Evolutionary conservation across 2,888 invertebrate genomes (phyloP), one percentile per base, ranked within the genome.

Genomic region (Palloptera scutellata): DNA sequence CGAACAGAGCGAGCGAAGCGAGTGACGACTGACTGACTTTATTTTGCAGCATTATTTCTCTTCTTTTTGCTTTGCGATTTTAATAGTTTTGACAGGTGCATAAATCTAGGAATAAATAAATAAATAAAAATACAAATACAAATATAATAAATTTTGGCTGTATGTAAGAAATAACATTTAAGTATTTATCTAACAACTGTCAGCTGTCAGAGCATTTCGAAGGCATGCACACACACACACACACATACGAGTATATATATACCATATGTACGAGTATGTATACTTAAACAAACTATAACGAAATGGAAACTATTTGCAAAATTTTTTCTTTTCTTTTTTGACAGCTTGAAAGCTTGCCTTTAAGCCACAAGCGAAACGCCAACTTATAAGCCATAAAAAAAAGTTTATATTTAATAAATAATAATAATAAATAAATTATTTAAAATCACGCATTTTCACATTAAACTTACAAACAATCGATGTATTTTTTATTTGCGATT

Each of bases 201-300:
- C 62, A 63, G 64, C 60, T 69, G 69, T 60, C 64, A 41, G n/a
- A 30, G 30, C 30, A 63, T 71, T 73, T 73, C 69, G 67, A 72
- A 63, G 66, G 52, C 70, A 69, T 54, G 48, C 11, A 54, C 60
- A 61, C 10, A 65, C 40, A 45, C 40, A 40, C 45, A 48, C 13
- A 19, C 51, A 52, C 0, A 53, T 51, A 51, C 11, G 43, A 53
- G 11, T 60, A 19, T 54, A 45, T 1, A 20, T 19, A 5, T 1
- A 30, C 5, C 13, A 8, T 13, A 30, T 54, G 20, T 54, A 54
- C 15, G 13, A 19, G 13, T 30, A 19, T 54, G 30, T 54, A 54
- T 13, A 20, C 12, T 30, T 6, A 17, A 8, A 20, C 12, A n/a
- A 8, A n/a, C n/a, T n/a, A n/a, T n/a, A n/a, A n/a, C n/a, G n/a